Evolutionary conservation across 1,140 invertebrate genomes (phyloP).

Genomic region (Plutomurus gul): DNA sequence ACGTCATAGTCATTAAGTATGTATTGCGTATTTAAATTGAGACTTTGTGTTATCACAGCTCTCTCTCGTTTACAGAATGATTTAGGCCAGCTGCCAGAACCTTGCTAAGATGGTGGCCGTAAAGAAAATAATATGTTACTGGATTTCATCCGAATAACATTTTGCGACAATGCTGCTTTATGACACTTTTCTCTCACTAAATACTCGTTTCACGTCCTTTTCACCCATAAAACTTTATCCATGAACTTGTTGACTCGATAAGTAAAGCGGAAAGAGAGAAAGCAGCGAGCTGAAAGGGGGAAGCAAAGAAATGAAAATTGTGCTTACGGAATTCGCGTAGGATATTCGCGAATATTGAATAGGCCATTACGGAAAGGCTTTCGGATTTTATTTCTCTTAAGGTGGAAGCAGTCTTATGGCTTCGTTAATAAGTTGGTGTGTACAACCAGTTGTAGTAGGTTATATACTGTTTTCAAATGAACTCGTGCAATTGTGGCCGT

Average conservation of each 20-base stretch:
- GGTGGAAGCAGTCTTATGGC: too few species aligned
- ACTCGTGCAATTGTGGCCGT: too few species aligned
- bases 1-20: not conserved
- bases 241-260: constrained; percentile 1
- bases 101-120: not conserved
- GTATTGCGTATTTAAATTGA: not conserved
- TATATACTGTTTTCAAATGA: too few species aligned
- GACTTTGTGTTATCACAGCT: not conserved
- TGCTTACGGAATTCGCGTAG: constrained; percentile 4
- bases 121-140: not conserved
- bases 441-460: too few species aligned
- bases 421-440: too few species aligned
- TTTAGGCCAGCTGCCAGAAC: not conserved
- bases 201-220: constrained; percentile 14
- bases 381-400: constrained; percentile 19
- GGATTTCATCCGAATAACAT: not conserved
- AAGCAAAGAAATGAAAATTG: constrained; percentile 3
- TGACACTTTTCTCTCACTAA: constrained; percentile 5
- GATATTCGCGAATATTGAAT: constrained; percentile 1
- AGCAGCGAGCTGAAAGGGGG: not conserved
- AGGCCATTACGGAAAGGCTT: not conserved
- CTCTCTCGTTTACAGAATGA: not conserved
- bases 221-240: not conserved
- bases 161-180: constrained; percentile 11
- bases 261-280: not conserved